A percentile compares a stretch with the other conserved stretches of the same genome.
These are phyloP conservation scores for Rhingia campestris DNA, from an alignment of 2,888 invertebrate genomes.

Conservation along the genomic window DNA sequence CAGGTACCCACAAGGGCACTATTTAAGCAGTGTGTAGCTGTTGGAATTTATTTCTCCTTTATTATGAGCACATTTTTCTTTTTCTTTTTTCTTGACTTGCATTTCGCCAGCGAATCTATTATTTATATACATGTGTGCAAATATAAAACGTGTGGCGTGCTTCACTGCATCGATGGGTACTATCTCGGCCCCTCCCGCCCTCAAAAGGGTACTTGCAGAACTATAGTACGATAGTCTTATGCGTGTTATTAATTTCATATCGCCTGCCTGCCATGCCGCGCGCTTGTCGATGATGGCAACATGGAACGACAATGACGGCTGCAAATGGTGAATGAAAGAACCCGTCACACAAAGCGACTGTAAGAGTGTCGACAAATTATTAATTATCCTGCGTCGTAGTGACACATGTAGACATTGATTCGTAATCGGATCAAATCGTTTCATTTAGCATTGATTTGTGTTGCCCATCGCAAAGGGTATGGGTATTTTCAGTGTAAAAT, in stretches of 20 bases:
- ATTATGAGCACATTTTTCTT: slow-evolving; percentile 24
- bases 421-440: slow-evolving; percentile 73
- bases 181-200: slow-evolving; percentile 10
- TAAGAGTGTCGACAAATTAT: slow-evolving; percentile 67
- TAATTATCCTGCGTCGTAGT: slow-evolving; percentile 66
- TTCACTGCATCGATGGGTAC: slow-evolving; percentile 62
- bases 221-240: slow-evolving; percentile 25
- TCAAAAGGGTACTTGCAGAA: slow-evolving; percentile 16
- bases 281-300: neutral
- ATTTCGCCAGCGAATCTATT: slow-evolving; percentile 61
- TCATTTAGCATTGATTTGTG: slow-evolving; percentile 68
- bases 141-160: slow-evolving; percentile 67
- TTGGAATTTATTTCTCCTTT: slow-evolving; percentile 30
- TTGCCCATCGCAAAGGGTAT: slow-evolving; percentile 27
- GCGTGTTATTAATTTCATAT: slow-evolving; percentile 70
- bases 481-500: slow-evolving; percentile 20
- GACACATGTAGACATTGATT: slow-evolving; percentile 73
- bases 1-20: slow-evolving; percentile 10
- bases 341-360: slow-evolving; percentile 50
- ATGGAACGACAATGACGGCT: neutral
- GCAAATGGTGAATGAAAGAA: slow-evolving; percentile 33
- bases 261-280: slow-evolving; percentile 10
- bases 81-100: slow-evolving; percentile 32
- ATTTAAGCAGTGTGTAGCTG: slow-evolving; percentile 27
- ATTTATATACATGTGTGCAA: slow-evolving; percentile 43